phyloP scores from a whole-genome alignment of 1,140 invertebrate species.

The Drosophila jambulina region DNA sequence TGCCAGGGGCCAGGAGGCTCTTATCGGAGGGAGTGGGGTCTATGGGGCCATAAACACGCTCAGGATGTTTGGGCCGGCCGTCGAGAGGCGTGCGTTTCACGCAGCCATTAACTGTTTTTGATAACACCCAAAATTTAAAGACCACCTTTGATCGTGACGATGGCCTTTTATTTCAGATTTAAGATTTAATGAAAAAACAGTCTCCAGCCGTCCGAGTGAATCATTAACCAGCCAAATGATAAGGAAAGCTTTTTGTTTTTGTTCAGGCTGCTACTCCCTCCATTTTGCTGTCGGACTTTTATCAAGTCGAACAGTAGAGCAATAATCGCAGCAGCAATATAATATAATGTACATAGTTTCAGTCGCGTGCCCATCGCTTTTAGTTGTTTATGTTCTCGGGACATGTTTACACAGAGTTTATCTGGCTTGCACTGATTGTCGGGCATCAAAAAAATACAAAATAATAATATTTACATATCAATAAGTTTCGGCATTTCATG shows the following conservation, averaged over 20 bases:
- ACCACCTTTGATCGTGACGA: constrained; percentile 56
- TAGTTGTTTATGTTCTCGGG: constrained; percentile 53
- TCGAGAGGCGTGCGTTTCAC: constrained; percentile 39
- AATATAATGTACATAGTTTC: constrained; percentile 20
- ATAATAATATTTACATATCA: constrained; percentile 67
- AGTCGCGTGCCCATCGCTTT: constrained; percentile 42
- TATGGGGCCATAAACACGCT: constrained; percentile 11
- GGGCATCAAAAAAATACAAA: constrained; percentile 44
- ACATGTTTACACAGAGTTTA: constrained; percentile 59
- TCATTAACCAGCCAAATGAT: constrained; percentile 24
- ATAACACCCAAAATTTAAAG: constrained; percentile 41
- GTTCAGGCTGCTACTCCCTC: constrained; percentile 1
- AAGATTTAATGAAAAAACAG: not conserved
- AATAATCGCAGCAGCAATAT: constrained; percentile 30
- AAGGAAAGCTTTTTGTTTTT: not conserved
- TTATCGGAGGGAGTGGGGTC: constrained; percentile 22
- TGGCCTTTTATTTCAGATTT: constrained; percentile 27
- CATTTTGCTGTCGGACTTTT: constrained; percentile 12
- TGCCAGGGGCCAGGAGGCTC: constrained; percentile 9
- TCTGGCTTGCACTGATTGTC: constrained; percentile 46
- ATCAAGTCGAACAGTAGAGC: constrained; percentile 33
- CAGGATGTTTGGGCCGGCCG: constrained; percentile 39
- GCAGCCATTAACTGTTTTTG: constrained; percentile 61
- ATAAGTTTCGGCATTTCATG: constrained; percentile 20
- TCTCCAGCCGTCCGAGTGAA: constrained; percentile 33